Evolutionary conservation across 92 coral and sea anemone species (phyloP).

Genomic region (Virgularia gustaviana): DNA sequence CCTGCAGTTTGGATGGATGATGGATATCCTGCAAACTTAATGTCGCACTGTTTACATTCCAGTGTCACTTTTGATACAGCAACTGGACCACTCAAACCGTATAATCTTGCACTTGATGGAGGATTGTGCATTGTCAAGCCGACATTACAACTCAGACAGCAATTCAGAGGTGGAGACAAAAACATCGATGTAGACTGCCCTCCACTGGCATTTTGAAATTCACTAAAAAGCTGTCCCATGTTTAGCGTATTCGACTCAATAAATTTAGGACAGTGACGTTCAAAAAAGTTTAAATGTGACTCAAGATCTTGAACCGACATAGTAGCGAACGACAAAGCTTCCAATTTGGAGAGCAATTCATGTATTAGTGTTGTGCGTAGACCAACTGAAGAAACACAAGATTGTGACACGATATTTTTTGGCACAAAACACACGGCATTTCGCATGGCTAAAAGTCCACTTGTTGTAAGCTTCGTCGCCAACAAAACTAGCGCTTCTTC

Average conservation of each 20-base stretch:
- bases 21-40: not conserved
- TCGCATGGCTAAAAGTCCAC: not conserved
- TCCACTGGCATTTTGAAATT: not conserved
- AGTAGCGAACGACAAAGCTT: not conserved
- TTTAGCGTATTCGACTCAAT: not conserved
- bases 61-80: not conserved
- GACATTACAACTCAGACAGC: not conserved
- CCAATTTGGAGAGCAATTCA: too few relatives aligned
- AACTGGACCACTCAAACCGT: not conserved
- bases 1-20: not conserved
- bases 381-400: not conserved
- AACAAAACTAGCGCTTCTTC: not conserved
- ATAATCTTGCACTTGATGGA: not conserved
- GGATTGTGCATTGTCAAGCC: conserved; percentile 4
- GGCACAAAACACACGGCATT: conserved; percentile 1
- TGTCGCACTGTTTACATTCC: not conserved
- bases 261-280: not conserved
- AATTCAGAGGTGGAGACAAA: not conserved
- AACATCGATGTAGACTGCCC: not conserved
- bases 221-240: not conserved
- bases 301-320: not conserved
- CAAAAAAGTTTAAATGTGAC: not conserved
- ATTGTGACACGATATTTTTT: not conserved
- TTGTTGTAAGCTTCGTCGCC: not conserved
- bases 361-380: too few relatives aligned